Percentiles rank a stretch among this genome's conserved stretches.
phyloP scores from a whole-genome alignment of 2,797 vertebrate species.

The Ptychobarbus kaznakovi region DNA sequence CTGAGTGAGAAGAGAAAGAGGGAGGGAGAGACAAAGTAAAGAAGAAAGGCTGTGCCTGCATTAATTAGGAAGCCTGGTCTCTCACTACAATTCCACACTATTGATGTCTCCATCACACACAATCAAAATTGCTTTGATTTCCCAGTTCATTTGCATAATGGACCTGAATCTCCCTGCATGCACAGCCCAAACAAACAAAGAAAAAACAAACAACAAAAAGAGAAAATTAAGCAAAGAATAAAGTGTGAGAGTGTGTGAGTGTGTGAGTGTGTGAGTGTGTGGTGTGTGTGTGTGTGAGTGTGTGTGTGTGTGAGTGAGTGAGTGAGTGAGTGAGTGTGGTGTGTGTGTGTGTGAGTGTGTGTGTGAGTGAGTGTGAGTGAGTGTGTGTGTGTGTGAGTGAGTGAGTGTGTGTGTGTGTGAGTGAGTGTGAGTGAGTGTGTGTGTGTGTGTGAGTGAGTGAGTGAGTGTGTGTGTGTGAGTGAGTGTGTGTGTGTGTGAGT shows the following conservation, averaged over 20 bases:
- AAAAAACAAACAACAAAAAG: constrained; percentile 32
- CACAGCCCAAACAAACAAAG: constrained; percentile 8
- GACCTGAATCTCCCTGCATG: background rate
- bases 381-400: too few species aligned
- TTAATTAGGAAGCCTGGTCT: constrained; percentile 44
- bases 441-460: too few species aligned
- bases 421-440: too few species aligned
- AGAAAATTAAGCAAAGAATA: constrained; percentile 28
- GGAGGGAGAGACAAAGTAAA: background rate
- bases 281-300: too few species aligned
- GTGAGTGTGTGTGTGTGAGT: too few species aligned
- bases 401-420: too few species aligned
- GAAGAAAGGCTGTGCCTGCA: constrained; percentile 5
- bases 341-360: too few species aligned
- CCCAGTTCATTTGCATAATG: constrained; percentile 43
- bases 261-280: background rate
- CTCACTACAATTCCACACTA: constrained; percentile 9
- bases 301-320: too few species aligned
- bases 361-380: too few species aligned
- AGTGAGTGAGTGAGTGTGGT: too few species aligned
- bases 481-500: background rate
- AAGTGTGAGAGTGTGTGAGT: constrained; percentile 3
- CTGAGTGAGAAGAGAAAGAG: background rate
- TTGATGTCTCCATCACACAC: constrained; percentile 44
- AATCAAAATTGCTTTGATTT: constrained; percentile 46